Conservation (phyloP, 2,797 vertebrate genomes). For the Falco rusticolus region DNA sequence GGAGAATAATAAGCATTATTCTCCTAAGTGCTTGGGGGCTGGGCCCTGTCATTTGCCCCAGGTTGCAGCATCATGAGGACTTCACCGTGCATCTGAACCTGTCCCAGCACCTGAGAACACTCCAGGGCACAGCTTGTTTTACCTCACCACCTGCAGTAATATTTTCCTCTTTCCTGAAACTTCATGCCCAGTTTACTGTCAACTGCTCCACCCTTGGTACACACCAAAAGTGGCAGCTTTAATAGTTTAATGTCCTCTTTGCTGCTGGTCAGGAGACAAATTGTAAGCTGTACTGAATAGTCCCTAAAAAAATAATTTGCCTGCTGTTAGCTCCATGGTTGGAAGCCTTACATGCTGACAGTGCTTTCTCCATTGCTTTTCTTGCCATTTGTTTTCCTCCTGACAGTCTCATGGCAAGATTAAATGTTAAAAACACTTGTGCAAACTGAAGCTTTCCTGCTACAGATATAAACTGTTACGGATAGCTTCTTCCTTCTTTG, state of each 20-base stretch:
- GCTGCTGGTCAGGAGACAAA: background rate
- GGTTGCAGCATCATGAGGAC: too few species aligned
- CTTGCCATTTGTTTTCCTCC: background rate
- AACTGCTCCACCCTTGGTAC: background rate
- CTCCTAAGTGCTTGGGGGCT: too few species aligned
- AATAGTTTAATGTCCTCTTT: background rate
- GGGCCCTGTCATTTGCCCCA: background rate
- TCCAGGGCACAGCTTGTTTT: background rate
- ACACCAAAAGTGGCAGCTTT: background rate
- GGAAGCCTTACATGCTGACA: background rate
- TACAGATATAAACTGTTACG: accelerated
- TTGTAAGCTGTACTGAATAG: background rate
- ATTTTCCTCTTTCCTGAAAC: background rate
- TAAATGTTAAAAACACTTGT: background rate
- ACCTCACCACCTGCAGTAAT: too few species aligned
- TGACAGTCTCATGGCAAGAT: background rate
- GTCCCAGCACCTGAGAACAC: background rate
- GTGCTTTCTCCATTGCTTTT: background rate
- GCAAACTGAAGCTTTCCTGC: background rate
- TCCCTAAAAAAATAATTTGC: background rate
- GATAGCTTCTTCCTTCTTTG: background rate
- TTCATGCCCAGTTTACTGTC: background rate
- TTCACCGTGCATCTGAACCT: accelerated
- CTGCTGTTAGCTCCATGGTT: background rate
- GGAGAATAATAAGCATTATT: too few species aligned